Evolutionary conservation across 92 coral and sea anemone species (phyloP).

Genomic region (Virgularia gustaviana): DNA sequence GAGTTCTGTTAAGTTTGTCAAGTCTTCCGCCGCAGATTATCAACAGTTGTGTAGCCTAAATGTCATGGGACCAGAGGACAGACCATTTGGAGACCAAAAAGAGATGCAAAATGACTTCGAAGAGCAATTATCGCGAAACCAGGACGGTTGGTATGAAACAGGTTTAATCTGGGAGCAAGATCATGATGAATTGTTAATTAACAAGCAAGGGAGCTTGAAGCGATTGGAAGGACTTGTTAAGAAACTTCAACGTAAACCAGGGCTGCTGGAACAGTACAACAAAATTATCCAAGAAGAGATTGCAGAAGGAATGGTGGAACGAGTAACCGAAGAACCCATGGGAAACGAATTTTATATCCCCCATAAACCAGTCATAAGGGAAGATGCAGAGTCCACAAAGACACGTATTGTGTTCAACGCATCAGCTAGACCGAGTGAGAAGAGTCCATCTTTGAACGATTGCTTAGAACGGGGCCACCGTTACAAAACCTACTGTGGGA

Average conservation of each 20-base stretch:
- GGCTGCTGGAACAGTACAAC: not conserved
- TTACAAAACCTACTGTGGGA: conserved; percentile 51
- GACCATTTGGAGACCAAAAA: conserved; percentile 9
- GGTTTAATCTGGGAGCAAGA: conserved; percentile 17
- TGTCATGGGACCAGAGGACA: conserved; percentile 19
- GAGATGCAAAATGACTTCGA: conserved; percentile 1
- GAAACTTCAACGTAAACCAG: conserved; percentile 23
- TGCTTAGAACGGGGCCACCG: conserved; percentile 55
- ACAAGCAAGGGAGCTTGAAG: not conserved
- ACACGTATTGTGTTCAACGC: conserved; percentile 52
- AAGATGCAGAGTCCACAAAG: conserved; percentile 53
- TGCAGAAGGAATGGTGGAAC: conserved; percentile 36
- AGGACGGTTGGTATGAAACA: conserved; percentile 14
- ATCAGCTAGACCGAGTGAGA: conserved; percentile 39
- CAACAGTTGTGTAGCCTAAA: conserved; percentile 21
- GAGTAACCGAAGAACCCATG: conserved; percentile 5
- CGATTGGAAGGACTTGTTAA: not conserved
- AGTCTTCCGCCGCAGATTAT: conserved; percentile 3
- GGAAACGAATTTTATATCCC: conserved; percentile 47
- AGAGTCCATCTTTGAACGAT: conserved; percentile 41
- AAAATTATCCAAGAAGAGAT: conserved; percentile 44
- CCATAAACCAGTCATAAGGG: conserved; percentile 36
- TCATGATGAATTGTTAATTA: not conserved
- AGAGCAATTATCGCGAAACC: conserved; percentile 5
- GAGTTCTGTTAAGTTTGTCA: not conserved